Evolutionary conservation across 2,113 vertebrate genomes (phyloP).

Genomic region (Diadophis punctatus): DNA sequence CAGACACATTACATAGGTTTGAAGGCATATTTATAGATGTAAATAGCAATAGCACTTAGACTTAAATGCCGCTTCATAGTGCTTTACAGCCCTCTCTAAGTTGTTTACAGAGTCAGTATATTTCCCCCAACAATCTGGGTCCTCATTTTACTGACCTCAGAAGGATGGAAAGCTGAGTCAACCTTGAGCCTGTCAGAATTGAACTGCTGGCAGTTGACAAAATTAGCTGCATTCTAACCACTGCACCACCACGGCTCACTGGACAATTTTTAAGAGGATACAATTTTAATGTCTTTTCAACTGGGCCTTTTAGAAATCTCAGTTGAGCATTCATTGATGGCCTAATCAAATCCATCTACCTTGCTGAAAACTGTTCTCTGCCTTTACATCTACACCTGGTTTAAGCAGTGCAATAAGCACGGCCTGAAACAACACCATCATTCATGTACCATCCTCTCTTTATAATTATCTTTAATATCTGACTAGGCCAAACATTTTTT

Average conservation of each 20-base stretch:
- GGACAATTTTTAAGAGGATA: not conserved
- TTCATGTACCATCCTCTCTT: not conserved
- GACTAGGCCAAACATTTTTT: not conserved
- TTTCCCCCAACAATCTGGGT: not conserved
- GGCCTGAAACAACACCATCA: not conserved
- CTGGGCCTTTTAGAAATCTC: not conserved
- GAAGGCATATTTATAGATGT: not conserved
- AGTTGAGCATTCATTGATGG: not conserved
- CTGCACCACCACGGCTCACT: not conserved
- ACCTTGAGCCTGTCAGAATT: not conserved
- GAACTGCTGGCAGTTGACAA: not conserved
- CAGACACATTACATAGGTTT: not conserved
- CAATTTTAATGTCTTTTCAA: not conserved
- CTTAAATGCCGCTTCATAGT: not conserved
- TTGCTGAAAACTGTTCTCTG: not conserved
- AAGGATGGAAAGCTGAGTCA: not conserved
- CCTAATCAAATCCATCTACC: not conserved
- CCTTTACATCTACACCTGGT: not conserved
- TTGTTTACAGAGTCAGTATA: not conserved
- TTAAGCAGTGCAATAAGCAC: not conserved
- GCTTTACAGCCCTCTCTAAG: not conserved
- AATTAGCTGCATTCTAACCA: not conserved
- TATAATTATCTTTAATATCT: not conserved
- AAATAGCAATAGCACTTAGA: not conserved
- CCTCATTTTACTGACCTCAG: not conserved